Conservation (phyloP, 2,888 invertebrate genomes). For the Seira ritae region DNA sequence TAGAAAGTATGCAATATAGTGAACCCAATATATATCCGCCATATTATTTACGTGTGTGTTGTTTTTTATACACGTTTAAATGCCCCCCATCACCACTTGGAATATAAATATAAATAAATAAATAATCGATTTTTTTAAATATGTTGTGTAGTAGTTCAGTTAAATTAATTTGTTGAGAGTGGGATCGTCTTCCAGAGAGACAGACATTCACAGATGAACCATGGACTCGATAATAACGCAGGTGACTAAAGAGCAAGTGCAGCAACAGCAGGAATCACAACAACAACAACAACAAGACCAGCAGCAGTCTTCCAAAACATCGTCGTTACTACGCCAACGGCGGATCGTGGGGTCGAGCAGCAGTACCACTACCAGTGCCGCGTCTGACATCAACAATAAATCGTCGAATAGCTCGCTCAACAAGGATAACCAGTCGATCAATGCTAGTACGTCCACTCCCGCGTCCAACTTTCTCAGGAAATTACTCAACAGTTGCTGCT, state of each 20-base stretch:
- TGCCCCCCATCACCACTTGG: too few relatives aligned
- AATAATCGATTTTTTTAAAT: too few relatives aligned
- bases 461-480: slow-evolving; percentile 54
- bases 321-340: slow-evolving; percentile 40
- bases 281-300: background rate
- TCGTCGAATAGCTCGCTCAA: too few relatives aligned
- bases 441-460: background rate
- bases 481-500: slow-evolving; percentile 58
- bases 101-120: too few relatives aligned
- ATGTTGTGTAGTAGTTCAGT: too few relatives aligned
- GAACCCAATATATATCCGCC: slow-evolving; percentile 32
- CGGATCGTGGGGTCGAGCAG: too few relatives aligned
- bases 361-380: too few relatives aligned
- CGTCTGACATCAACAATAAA: too few relatives aligned
- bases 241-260: slow-evolving; percentile 57
- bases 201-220: too few relatives aligned
- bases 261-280: background rate
- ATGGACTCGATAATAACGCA: slow-evolving; percentile 70
- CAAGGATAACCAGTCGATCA: too few relatives aligned
- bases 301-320: slow-evolving; percentile 39
- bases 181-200: slow-evolving; percentile 18
- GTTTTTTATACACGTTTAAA: slow-evolving; percentile 10
- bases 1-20: slow-evolving; percentile 15
- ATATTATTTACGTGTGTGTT: slow-evolving; percentile 29
- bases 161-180: too few relatives aligned